Conservation (phyloP, 1,140 invertebrate genomes). For the Pinna nobilis region DNA sequence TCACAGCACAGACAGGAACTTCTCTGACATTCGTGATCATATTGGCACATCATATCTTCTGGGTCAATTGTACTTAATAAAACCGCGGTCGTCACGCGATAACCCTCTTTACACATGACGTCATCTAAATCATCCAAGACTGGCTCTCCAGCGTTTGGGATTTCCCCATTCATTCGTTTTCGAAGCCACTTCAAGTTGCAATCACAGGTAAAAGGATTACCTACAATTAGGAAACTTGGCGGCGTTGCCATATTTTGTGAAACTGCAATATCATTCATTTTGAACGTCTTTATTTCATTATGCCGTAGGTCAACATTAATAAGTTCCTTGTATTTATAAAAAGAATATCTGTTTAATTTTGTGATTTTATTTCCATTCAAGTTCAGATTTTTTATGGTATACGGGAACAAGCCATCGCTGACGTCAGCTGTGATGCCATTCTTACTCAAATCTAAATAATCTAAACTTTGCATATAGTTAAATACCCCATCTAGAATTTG, state of each 20-base stretch:
- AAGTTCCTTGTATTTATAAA: conserved; percentile 43
- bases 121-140: conserved; percentile 38
- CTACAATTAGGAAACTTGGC: conserved; percentile 46
- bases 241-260: conserved; percentile 20
- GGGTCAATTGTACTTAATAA: conserved; percentile 21
- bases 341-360: conserved; percentile 42
- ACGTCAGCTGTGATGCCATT: conserved; percentile 38
- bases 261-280: conserved; percentile 38
- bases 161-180: conserved; percentile 38
- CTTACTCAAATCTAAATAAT: conserved; percentile 34
- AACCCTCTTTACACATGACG: conserved; percentile 40
- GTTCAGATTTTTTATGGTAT: conserved; percentile 38
- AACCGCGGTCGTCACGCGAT: conserved; percentile 15
- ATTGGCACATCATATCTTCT: conserved; percentile 53
- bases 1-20: conserved; percentile 55
- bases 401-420: conserved; percentile 38
- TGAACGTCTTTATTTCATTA: conserved; percentile 50
- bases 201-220: conserved; percentile 58
- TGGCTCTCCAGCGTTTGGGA: conserved; percentile 30
- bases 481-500: conserved; percentile 32
- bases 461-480: conserved; percentile 30
- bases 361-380: conserved; percentile 44
- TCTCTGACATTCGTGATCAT: conserved; percentile 40
- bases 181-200: conserved; percentile 59
- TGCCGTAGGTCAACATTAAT: conserved; percentile 42